Conservation (phyloP, 2,113 vertebrate genomes). For the Amia ocellicauda region DNA sequence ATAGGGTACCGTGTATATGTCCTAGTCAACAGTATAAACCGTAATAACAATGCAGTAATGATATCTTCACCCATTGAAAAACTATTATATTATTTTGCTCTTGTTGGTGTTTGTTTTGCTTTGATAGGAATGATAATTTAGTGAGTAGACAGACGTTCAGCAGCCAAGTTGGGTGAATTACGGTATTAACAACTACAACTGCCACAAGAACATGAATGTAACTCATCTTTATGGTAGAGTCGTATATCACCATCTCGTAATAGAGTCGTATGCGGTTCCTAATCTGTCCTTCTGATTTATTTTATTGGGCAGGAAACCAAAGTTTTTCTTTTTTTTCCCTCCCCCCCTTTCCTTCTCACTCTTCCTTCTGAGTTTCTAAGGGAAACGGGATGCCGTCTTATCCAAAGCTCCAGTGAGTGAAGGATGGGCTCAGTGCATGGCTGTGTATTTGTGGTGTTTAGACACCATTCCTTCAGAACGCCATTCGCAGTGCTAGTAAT, state of each 20-base stretch:
- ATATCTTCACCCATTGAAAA: background rate
- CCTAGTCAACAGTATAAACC: background rate
- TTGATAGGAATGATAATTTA: conserved; percentile 44
- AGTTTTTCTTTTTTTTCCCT: too few relatives aligned
- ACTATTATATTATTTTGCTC: background rate
- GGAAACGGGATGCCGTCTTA: too few relatives aligned
- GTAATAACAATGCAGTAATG: background rate
- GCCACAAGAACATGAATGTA: conserved; percentile 42
- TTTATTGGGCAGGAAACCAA: conserved; percentile 56
- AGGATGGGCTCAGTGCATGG: too few relatives aligned
- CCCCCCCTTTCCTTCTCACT: too few relatives aligned
- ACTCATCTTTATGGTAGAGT: conserved; percentile 64
- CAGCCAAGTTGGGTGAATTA: conserved; percentile 45
- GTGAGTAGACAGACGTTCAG: conserved; percentile 34
- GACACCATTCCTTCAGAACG: too few relatives aligned
- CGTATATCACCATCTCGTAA: conserved; percentile 61
- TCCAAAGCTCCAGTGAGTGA: too few relatives aligned
- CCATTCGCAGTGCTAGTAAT: too few relatives aligned
- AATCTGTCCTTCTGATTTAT: conserved; percentile 70
- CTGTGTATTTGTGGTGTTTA: too few relatives aligned
- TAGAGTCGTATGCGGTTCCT: conserved; percentile 63
- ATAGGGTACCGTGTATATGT: too few relatives aligned
- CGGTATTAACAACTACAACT: conserved; percentile 34
- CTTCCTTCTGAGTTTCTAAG: conserved; percentile 11
- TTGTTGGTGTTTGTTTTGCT: conserved; percentile 16